Evolutionary conservation across 1,140 invertebrate species (phyloP).

Genomic region (Ridgeia piscesae): DNA sequence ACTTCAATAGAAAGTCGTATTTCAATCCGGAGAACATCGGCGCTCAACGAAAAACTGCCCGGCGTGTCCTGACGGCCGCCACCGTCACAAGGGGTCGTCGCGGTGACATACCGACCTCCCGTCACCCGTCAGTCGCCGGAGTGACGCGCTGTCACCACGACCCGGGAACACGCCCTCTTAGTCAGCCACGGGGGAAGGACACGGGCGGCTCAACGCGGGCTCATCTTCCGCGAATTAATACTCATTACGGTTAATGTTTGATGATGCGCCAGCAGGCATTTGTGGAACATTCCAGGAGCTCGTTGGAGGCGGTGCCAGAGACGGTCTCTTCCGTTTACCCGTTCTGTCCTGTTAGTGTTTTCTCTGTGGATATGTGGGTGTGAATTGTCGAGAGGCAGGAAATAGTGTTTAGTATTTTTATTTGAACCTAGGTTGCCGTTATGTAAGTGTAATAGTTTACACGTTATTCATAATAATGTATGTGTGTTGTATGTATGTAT

Average conservation of each 20-base stretch:
- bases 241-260: not conserved
- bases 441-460: too few relatives aligned
- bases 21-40: too few relatives aligned
- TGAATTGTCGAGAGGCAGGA: not conserved
- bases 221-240: not conserved
- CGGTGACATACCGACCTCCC: too few relatives aligned
- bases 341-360: not conserved
- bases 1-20: too few relatives aligned
- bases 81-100: too few relatives aligned
- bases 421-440: too few relatives aligned
- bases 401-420: too few relatives aligned
- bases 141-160: not conserved
- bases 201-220: not conserved
- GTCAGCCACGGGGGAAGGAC: not conserved
- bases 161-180: not conserved
- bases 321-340: not conserved
- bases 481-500: too few relatives aligned
- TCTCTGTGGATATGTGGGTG: not conserved
- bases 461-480: too few relatives aligned
- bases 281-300: not conserved
- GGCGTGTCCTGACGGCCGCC: too few relatives aligned
- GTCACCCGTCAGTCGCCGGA: not conserved
- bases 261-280: not conserved
- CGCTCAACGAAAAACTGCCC: too few relatives aligned
- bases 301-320: not conserved